These are phyloP conservation scores for Meles meles DNA, from an alignment of 2,113 vertebrate species.

Conservation along the genomic window DNA sequence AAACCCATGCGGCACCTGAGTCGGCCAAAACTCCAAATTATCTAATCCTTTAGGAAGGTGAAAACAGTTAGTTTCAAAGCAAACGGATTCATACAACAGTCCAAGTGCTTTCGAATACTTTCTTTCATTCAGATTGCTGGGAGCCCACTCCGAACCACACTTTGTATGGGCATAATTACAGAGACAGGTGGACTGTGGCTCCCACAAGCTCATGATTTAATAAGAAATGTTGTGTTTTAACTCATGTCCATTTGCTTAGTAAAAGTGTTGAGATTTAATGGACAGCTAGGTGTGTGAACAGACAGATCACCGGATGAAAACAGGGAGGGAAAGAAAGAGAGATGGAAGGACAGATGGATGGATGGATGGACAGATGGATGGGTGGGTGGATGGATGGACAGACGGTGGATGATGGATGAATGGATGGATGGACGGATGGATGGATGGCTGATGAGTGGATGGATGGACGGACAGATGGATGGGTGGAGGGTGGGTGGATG, in stretches of 20 bases:
- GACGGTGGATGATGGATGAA: fast-evolving
- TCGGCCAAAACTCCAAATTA: background rate
- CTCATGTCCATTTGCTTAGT: background rate
- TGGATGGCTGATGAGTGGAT: fast-evolving
- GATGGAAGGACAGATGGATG: too few relatives aligned
- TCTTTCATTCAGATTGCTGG: background rate
- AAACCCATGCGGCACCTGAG: fast-evolving
- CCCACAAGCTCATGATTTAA: background rate
- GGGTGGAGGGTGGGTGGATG: too few relatives aligned
- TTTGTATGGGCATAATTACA: background rate
- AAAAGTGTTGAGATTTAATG: background rate
- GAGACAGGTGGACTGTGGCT: background rate
- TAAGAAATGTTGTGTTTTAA: background rate
- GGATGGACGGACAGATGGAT: background rate
- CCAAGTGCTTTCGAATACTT: fast-evolving
- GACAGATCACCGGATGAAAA: background rate
- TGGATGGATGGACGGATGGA: background rate
- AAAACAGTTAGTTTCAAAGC: background rate
- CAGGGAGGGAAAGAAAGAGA: too few relatives aligned
- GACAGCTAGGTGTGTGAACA: background rate
- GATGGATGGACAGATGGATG: fast-evolving
- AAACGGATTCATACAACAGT: background rate
- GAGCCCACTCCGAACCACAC: background rate
- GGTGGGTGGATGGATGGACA: too few relatives aligned
- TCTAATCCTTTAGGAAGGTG: background rate